phyloP scores from a whole-genome alignment of 2,888 invertebrate species.

The Acrobasis consociella region DNA sequence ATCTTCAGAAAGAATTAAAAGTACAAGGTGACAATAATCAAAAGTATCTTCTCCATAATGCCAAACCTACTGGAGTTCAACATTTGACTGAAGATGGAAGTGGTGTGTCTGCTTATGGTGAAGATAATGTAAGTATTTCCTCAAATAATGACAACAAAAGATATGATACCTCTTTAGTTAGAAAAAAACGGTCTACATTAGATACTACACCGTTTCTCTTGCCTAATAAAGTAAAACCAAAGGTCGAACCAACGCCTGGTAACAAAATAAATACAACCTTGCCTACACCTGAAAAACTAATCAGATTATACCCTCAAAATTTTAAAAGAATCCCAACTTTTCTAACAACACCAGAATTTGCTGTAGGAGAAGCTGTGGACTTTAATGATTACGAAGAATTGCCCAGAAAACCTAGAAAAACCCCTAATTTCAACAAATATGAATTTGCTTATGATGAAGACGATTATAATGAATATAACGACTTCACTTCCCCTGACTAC shows the following conservation, averaged over 20 bases:
- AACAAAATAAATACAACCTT: conserved; percentile 40
- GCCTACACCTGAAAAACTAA: conserved; percentile 48
- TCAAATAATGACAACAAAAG: conserved; percentile 8
- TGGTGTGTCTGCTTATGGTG: conserved; percentile 66
- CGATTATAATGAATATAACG: conserved; percentile 45
- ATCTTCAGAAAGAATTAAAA: conserved; percentile 35
- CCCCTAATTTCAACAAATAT: conserved; percentile 31
- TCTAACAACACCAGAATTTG: conserved; percentile 46
- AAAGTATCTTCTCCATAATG: conserved; percentile 59
- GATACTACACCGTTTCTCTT: conserved; percentile 57
- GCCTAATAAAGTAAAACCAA: conserved; percentile 37
- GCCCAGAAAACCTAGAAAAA: conserved; percentile 30
- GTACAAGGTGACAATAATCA: conserved; percentile 46
- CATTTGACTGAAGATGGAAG: conserved; percentile 68
- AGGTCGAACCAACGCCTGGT: conserved; percentile 31
- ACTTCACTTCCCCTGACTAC: conserved; percentile 42
- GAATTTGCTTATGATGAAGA: conserved; percentile 44
- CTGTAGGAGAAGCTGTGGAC: conserved; percentile 49
- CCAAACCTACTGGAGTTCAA: conserved; percentile 58
- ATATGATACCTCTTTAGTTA: conserved; percentile 30
- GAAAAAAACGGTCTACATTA: conserved; percentile 45
- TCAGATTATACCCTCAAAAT: conserved; percentile 20
- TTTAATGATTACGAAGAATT: conserved; percentile 39
- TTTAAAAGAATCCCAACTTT: conserved; percentile 43
- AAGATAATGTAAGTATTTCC: conserved; percentile 69